Conservation (phyloP, 1,140 invertebrate species). For the Halesus radiatus region DNA sequence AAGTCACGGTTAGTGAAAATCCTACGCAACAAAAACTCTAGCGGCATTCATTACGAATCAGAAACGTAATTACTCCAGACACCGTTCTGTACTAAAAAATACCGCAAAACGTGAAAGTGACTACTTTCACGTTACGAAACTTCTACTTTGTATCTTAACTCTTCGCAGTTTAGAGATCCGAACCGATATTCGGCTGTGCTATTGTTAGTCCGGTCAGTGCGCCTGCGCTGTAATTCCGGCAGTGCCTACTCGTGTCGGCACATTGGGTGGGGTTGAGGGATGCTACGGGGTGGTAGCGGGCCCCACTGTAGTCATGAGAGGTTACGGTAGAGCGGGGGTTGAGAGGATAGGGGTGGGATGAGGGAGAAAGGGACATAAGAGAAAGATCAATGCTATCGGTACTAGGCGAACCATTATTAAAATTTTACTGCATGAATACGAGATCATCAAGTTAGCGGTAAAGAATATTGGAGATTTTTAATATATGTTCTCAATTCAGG, state of each 20-base stretch:
- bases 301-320: background rate
- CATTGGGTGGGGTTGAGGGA: background rate
- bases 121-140: conserved; percentile 25
- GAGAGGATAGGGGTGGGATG: background rate
- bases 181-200: no score
- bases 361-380: no score
- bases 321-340: background rate
- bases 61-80: conserved; percentile 10
- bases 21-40: background rate
- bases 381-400: no score
- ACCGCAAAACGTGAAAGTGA: conserved; percentile 19
- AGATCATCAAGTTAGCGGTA: no score
- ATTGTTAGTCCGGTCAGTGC: background rate
- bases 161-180: background rate
- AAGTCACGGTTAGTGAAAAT: conserved; percentile 24
- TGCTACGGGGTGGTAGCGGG: no score
- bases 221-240: background rate
- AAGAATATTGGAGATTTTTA: no score
- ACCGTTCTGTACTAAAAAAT: conserved; percentile 11
- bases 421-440: no score
- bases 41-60: conserved; percentile 24
- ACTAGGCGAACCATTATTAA: no score
- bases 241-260: background rate
- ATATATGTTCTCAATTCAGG: no score
- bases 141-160: background rate